These are phyloP conservation scores for Lochmaea crataegi DNA, from an alignment of 2,888 invertebrate species.

Conservation along the genomic window DNA sequence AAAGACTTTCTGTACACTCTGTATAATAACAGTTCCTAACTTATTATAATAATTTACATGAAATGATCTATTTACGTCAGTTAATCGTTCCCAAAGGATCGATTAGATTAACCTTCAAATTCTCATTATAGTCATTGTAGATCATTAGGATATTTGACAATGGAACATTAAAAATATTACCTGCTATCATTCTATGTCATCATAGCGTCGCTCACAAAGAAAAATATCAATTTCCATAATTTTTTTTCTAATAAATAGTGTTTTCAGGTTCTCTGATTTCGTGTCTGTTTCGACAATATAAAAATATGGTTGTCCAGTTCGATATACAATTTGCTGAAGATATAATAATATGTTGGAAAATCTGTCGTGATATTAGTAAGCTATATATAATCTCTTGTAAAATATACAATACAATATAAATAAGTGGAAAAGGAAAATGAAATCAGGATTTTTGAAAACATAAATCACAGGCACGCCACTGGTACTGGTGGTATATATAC, in stretches of 20 bases:
- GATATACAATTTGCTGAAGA: not conserved
- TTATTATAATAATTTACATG: not conserved
- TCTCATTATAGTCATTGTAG: not conserved
- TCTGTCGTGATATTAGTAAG: too few species aligned
- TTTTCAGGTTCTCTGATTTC: not conserved
- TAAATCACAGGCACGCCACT: too few species aligned
- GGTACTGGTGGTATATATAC: too few species aligned
- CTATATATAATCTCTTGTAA: too few species aligned
- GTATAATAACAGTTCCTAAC: not conserved
- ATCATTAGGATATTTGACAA: not conserved
- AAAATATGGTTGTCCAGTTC: not conserved
- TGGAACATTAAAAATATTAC: not conserved
- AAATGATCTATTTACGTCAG: not conserved
- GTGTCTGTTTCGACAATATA: not conserved
- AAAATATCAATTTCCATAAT: not conserved
- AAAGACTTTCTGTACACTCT: not conserved
- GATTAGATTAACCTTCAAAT: not conserved
- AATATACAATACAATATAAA: too few species aligned
- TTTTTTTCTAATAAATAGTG: not conserved
- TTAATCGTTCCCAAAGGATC: not conserved
- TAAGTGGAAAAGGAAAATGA: too few species aligned
- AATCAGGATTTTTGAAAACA: too few species aligned
- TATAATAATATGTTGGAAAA: too few species aligned
- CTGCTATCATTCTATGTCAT: slow-evolving; percentile 1
- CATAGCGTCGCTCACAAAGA: not conserved